Evolutionary conservation across 2,888 invertebrate species (phyloP).

Genomic region (Anodontia alba): DNA sequence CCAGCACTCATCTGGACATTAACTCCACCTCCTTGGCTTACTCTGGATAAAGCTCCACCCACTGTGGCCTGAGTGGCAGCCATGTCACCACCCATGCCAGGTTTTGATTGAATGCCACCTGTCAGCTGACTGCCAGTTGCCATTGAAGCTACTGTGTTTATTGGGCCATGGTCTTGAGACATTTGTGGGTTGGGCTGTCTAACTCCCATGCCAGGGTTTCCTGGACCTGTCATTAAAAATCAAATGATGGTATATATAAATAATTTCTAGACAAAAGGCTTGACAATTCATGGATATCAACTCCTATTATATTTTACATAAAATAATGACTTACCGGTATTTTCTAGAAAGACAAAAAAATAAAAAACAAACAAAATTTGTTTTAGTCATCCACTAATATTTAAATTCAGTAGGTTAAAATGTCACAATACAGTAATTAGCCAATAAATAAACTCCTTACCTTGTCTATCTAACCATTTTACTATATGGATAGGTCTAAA

Average conservation of each 20-base stretch:
- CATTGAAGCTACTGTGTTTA: slow-evolving; percentile 23
- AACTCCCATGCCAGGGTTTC: background rate
- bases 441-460: too few species aligned
- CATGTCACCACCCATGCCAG: slow-evolving; percentile 44
- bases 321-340: too few species aligned
- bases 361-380: too few species aligned
- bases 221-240: background rate
- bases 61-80: background rate
- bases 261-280: too few species aligned
- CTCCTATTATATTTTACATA: too few species aligned
- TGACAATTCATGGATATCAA: too few species aligned
- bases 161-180: slow-evolving; percentile 29
- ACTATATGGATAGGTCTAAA: too few species aligned
- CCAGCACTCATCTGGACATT: background rate
- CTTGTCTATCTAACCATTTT: too few species aligned
- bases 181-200: slow-evolving; percentile 16
- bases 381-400: too few species aligned
- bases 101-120: slow-evolving; percentile 43
- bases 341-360: too few species aligned
- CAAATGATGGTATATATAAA: background rate
- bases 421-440: too few species aligned
- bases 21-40: background rate
- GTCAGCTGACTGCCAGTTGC: slow-evolving; percentile 41
- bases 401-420: too few species aligned
- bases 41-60: slow-evolving; percentile 17